Evolutionary conservation across 2,797 vertebrate genomes (phyloP).

Genomic region (Dromococcyx pavoninus): DNA sequence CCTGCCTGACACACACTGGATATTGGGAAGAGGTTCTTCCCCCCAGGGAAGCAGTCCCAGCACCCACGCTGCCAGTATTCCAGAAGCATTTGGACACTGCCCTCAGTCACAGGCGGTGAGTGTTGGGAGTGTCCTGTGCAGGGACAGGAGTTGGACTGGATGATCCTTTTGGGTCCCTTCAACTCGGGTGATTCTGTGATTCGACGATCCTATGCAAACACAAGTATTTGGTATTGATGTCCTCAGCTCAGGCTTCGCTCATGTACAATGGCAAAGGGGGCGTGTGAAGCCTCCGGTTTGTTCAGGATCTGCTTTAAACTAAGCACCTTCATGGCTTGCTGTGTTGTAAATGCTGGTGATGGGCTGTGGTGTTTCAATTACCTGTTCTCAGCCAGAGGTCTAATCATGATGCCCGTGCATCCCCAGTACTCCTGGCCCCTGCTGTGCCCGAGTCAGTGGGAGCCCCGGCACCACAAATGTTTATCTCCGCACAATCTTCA

Average conservation of each 20-base stretch:
- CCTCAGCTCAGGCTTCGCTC: not conserved
- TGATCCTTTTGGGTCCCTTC: too few relatives aligned
- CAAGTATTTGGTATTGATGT: fast-evolving
- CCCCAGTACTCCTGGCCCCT: constrained; percentile 42
- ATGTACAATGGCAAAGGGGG: fast-evolving
- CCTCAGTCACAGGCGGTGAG: too few relatives aligned
- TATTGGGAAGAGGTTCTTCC: too few relatives aligned
- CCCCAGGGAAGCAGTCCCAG: too few relatives aligned
- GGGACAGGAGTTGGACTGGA: too few relatives aligned
- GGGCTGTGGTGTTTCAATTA: constrained; percentile 43
- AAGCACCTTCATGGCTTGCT: not conserved
- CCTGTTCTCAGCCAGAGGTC: constrained; percentile 24
- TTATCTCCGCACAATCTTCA: not conserved
- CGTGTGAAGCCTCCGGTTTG: not conserved
- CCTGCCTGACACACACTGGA: not conserved
- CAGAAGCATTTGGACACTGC: too few relatives aligned
- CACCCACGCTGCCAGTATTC: too few relatives aligned
- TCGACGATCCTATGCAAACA: not conserved
- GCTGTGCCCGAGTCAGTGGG: constrained; percentile 49
- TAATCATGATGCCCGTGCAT: not conserved
- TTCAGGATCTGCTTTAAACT: not conserved
- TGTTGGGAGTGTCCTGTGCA: too few relatives aligned
- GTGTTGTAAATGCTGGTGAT: constrained; percentile 7
- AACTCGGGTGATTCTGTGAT: too few relatives aligned
- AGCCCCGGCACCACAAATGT: constrained; percentile 49